Percentiles rank a stretch among this genome's conserved stretches.
phyloP scores from a whole-genome alignment of 2,797 vertebrate species.

The Parauchenoglanis ngamensis region DNA sequence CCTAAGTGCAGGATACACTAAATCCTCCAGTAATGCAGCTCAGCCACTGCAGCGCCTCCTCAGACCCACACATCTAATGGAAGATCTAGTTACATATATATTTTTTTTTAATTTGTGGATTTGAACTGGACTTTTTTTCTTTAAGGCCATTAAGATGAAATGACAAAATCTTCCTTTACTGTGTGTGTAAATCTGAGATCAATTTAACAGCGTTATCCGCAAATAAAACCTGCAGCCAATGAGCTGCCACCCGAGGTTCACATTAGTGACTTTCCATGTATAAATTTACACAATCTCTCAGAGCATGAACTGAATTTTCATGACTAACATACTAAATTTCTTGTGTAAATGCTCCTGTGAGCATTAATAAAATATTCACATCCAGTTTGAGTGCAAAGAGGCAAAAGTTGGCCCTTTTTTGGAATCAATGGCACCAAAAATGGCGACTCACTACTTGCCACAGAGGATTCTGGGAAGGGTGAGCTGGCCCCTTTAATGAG shows the following conservation, averaged over 20 bases:
- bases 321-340: neutral
- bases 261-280: neutral
- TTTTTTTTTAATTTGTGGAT: neutral
- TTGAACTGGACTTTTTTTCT: too few relatives aligned
- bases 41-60: neutral
- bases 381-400: neutral
- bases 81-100: neutral
- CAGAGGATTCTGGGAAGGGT: too few relatives aligned
- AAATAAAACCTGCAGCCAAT: neutral
- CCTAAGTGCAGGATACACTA: neutral
- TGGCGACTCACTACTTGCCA: too few relatives aligned
- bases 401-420: neutral
- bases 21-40: slow-evolving; percentile 16
- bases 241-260: neutral
- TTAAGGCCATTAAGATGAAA: neutral
- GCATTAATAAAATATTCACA: neutral
- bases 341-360: neutral
- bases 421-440: too few relatives aligned
- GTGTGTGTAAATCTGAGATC: neutral
- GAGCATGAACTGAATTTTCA: neutral
- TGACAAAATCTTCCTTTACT: neutral
- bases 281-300: neutral
- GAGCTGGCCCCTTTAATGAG: neutral
- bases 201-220: neutral
- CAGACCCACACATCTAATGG: neutral